phyloP scores from a whole-genome alignment of 1,140 invertebrate species.

The Centruroides vittatus region DNA sequence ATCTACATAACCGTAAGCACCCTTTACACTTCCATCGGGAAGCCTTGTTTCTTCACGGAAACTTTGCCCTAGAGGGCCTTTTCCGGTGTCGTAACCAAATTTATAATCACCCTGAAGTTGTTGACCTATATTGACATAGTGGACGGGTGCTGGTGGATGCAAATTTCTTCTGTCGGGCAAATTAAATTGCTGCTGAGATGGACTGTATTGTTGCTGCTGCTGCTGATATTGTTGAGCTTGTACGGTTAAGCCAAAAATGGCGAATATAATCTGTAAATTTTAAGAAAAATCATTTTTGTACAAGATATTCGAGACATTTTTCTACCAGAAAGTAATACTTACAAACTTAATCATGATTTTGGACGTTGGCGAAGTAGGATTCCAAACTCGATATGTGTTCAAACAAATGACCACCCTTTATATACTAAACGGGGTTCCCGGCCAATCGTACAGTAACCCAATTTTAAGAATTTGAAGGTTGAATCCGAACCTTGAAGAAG shows the following conservation, averaged over 20 bases:
- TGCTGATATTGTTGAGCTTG: neutral
- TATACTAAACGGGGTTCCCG: neutral
- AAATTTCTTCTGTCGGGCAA: constrained; percentile 2
- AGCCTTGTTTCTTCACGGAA: constrained; percentile 22
- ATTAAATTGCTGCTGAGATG: constrained; percentile 2
- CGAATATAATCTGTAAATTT: neutral
- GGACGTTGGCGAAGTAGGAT: too few relatives aligned
- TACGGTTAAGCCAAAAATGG: neutral
- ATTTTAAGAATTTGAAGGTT: neutral
- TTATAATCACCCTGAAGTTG: constrained; percentile 18
- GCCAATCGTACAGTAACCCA: neutral
- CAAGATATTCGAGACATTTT: neutral
- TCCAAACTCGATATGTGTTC: too few relatives aligned
- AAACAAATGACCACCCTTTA: neutral
- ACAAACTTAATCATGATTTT: neutral
- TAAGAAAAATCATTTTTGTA: neutral
- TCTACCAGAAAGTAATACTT: neutral
- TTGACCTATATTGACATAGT: constrained; percentile 18
- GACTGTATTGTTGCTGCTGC: neutral
- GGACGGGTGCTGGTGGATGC: constrained; percentile 17
- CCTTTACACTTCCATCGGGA: constrained; percentile 32
- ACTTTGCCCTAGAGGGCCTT: constrained; percentile 19
- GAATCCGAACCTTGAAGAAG: neutral
- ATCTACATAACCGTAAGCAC: constrained; percentile 43
- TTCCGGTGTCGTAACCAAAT: constrained; percentile 24